Evolutionary conservation across 2,888 invertebrate genomes (phyloP).

Genomic region (Lapara coniferarum): DNA sequence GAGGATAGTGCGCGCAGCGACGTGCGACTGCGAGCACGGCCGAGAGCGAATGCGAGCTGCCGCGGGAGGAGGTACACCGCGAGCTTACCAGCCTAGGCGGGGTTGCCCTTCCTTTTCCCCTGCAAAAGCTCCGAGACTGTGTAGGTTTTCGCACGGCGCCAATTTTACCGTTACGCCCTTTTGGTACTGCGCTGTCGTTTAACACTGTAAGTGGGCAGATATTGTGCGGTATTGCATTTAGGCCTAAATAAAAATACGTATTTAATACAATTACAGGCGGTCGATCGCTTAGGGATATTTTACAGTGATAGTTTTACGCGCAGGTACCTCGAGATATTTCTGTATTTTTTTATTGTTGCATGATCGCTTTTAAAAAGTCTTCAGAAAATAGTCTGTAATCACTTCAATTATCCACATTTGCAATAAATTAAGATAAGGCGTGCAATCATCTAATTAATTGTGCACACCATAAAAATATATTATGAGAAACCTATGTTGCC

Average conservation of each 20-base stretch:
- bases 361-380: too few species aligned
- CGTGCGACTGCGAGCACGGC: conserved; percentile 56
- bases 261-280: conserved; percentile 31
- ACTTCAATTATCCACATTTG: too few species aligned
- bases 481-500: too few species aligned
- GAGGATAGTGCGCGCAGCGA: conserved; percentile 41
- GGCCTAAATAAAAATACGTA: conserved; percentile 75
- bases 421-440: too few species aligned
- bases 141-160: conserved; percentile 70
- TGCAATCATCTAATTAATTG: too few species aligned
- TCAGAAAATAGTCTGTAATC: too few species aligned
- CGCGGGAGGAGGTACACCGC: conserved; percentile 48
- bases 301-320: background rate
- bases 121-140: conserved; percentile 67
- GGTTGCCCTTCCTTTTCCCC: conserved; percentile 73
- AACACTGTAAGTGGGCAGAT: conserved; percentile 81
- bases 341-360: too few species aligned
- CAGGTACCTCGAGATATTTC: too few species aligned
- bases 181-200: conserved; percentile 56
- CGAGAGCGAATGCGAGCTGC: conserved; percentile 72
- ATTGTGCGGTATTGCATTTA: conserved; percentile 76
- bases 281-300: conserved; percentile 14
- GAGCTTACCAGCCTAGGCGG: conserved; percentile 56
- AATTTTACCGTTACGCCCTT: conserved; percentile 56
- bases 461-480: too few species aligned